These are phyloP conservation scores for Pungitius pungitius DNA, from an alignment of 2,113 vertebrate genomes.

Conservation along the genomic window DNA sequence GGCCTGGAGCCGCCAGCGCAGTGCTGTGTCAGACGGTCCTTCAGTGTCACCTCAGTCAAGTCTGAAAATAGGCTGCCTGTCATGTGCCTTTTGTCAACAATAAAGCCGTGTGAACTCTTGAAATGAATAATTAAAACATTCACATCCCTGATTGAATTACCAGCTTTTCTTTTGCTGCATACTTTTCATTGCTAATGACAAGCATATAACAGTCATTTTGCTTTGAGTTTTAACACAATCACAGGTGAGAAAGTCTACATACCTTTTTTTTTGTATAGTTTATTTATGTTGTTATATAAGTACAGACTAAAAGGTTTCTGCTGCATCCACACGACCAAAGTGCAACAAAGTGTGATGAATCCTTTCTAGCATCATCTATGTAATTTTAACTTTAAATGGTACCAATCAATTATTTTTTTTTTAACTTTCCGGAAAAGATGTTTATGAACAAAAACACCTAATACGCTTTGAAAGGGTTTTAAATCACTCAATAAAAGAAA, in stretches of 20 bases:
- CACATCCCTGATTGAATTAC: not conserved
- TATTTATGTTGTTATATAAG: not conserved
- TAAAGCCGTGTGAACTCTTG: not conserved
- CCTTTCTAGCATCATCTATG: not conserved
- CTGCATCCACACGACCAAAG: not conserved
- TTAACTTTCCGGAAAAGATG: not conserved
- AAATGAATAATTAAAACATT: not conserved
- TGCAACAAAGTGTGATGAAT: not conserved
- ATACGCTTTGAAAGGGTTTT: no score
- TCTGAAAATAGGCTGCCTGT: not conserved
- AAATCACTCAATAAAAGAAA: constrained; percentile 25
- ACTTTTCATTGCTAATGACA: not conserved
- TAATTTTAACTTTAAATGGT: not conserved
- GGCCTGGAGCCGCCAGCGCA: constrained; percentile 33
- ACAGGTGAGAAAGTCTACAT: not conserved
- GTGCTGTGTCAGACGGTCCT: constrained; percentile 9
- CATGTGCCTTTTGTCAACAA: not conserved
- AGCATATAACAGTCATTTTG: not conserved
- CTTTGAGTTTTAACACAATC: not conserved
- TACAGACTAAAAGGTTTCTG: not conserved
- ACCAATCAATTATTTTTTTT: no score
- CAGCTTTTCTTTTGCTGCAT: not conserved
- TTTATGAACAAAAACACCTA: not conserved
- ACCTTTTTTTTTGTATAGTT: not conserved
- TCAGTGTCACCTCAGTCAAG: not conserved